Percentiles rank a stretch among this genome's conserved stretches.
phyloP scores from a whole-genome alignment of 2,797 vertebrate species.

The Tinamus major region DNA sequence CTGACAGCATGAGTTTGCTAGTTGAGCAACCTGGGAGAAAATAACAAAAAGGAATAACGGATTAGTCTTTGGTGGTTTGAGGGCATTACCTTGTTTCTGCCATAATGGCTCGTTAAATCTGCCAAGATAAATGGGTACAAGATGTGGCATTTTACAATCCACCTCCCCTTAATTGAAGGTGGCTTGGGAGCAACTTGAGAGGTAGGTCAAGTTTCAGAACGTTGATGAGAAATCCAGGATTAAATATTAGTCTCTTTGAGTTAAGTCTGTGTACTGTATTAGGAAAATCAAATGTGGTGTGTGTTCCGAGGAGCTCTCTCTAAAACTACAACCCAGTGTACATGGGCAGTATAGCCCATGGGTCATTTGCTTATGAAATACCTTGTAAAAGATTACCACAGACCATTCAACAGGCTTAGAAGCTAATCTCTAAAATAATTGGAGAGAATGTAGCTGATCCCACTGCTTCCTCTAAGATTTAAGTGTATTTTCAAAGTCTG shows the following conservation, averaged over 20 bases:
- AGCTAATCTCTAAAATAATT: conserved; percentile 24
- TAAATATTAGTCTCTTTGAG: conserved; percentile 21
- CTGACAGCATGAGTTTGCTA: conserved; percentile 35
- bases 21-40: neutral
- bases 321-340: neutral
- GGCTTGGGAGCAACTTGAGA: conserved; percentile 57
- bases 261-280: neutral
- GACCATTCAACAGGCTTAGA: conserved; percentile 43
- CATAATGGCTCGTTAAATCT: conserved; percentile 78
- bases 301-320: conserved; percentile 11
- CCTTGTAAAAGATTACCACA: conserved; percentile 64
- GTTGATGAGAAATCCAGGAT: conserved; percentile 55
- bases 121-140: conserved; percentile 69
- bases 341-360: neutral
- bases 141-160: conserved; percentile 75
- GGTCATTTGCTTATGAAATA: conserved; percentile 46
- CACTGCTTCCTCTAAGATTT: conserved; percentile 34
- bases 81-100: conserved; percentile 70
- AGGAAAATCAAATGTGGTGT: neutral
- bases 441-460: neutral
- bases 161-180: conserved; percentile 69
- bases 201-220: conserved; percentile 60
- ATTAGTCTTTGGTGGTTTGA: conserved; percentile 57
- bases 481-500: neutral
- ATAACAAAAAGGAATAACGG: conserved; percentile 25